Evolutionary conservation across 2,888 invertebrate species (phyloP), one percentile per base, ranked within the genome.

Genomic region (Blastobasis lacticolella): DNA sequence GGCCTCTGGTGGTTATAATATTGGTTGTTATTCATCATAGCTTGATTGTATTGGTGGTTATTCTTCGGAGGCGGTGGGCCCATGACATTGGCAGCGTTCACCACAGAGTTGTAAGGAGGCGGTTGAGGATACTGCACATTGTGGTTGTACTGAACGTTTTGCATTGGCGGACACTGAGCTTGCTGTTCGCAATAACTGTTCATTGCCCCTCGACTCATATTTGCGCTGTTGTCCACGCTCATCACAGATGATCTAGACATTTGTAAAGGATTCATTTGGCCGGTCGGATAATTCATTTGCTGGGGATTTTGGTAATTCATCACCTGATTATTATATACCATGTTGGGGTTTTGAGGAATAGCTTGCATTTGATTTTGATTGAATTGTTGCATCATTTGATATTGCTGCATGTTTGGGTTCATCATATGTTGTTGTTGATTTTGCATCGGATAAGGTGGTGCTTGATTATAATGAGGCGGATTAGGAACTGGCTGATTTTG

Each of bases 61-160:
- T 88, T 86, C 57, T 87, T 87, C 4, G 87, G 88, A 42, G 86
- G 84, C 1, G 87, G 87, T 7, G 87, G 87, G 1, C 87, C 87
- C 87, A 88, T 88, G 0, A 83, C 81, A 55, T 85, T 85, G 0
- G 73, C 73, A 52, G 80, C 75, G 53, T 88, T 89, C 4, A 84
- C 85, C 4, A 77, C 81, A 2, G 87, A 60, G 54, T 84, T 85
- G 62, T 82, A 83, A 0, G 86, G 78, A 6, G 84, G 85, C 37
- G 82, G 83, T 67, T 86, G 83, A 2, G 79, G 76, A 49, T 87
- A 87, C 50, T 81, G 81, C 60, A 81, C 73, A 52, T 69, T 84
- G 64, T 76, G 90, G 67, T 58, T 79, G 61, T 73, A 85, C 42
- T 80, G 81, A 7, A 62, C 56, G 49, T 73, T 79, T 52, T 78